Percentiles rank a stretch among this genome's conserved stretches.
Evolutionary conservation across 1,140 invertebrate species (phyloP).

Genomic region (Drosophila biarmipes): DNA sequence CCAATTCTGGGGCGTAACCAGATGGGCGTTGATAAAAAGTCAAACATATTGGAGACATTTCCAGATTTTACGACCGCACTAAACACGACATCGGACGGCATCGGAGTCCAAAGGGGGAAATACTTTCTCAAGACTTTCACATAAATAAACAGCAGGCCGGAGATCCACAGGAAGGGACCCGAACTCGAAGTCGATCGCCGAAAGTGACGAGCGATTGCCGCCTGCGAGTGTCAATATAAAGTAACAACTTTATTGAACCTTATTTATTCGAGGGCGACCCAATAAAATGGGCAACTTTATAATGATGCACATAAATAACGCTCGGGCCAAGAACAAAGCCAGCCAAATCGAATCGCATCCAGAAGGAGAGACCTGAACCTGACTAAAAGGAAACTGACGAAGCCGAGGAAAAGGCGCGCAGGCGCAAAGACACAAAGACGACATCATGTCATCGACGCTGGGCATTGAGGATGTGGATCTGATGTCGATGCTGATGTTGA

Average conservation of each 20-base stretch:
- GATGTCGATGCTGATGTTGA: slow-evolving; percentile 20
- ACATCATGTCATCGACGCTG: slow-evolving; percentile 57
- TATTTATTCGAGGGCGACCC: slow-evolving; percentile 81
- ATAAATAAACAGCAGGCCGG: slow-evolving; percentile 54
- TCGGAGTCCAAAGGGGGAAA: slow-evolving; percentile 35
- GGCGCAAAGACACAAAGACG: slow-evolving; percentile 31
- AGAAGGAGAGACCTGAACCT: slow-evolving; percentile 10
- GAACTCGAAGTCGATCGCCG: slow-evolving; percentile 8
- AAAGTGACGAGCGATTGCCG: slow-evolving; percentile 81
- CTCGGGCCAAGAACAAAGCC: slow-evolving; percentile 37
- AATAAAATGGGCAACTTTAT: slow-evolving; percentile 82
- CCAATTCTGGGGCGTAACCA: slow-evolving; percentile 34
- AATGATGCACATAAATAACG: slow-evolving; percentile 79
- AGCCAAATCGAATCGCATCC: slow-evolving; percentile 4
- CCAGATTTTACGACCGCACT: slow-evolving; percentile 61
- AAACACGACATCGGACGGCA: slow-evolving; percentile 52
- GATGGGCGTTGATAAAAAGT: slow-evolving; percentile 51
- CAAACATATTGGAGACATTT: slow-evolving; percentile 68
- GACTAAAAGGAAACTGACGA: slow-evolving; percentile 20
- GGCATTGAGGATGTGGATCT: slow-evolving; percentile 59
- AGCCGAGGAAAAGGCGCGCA: slow-evolving; percentile 44
- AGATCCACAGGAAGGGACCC: slow-evolving; percentile 20
- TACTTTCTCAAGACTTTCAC: slow-evolving; percentile 75
- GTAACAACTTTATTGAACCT: slow-evolving; percentile 81
- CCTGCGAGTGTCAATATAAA: slow-evolving; percentile 82